A percentile compares a stretch with the other conserved stretches of the same genome.
phyloP scores from a whole-genome alignment of 1,140 invertebrate species.

The Pseudachorutes palmiensis region DNA sequence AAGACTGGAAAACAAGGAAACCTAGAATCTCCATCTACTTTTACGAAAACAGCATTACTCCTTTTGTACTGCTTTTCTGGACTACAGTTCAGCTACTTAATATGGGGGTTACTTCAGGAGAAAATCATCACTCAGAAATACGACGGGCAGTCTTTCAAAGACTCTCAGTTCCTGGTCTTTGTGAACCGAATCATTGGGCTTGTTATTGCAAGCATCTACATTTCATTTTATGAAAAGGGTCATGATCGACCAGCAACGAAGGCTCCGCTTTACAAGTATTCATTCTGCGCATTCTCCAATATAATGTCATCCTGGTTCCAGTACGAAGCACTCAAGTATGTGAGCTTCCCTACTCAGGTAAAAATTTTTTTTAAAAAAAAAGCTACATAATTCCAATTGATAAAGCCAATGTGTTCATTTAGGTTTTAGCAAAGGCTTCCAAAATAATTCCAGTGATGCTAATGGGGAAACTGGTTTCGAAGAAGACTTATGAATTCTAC shows the following conservation, averaged over 20 bases:
- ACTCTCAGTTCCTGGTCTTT: conserved; percentile 93
- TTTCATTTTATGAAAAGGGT: conserved; percentile 56
- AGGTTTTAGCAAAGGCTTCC: conserved; percentile 87
- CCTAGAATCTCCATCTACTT: conserved; percentile 40
- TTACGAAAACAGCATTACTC: conserved; percentile 49
- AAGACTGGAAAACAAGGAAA: conserved; percentile 24
- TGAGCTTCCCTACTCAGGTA: conserved; percentile 95
- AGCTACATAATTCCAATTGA: neutral
- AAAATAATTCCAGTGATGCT: conserved; percentile 97
- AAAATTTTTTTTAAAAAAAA: conserved; percentile 16
- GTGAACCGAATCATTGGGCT: conserved; percentile 84
- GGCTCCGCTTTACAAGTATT: conserved; percentile 91
- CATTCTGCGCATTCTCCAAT: conserved; percentile 93
- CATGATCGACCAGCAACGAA: conserved; percentile 50
- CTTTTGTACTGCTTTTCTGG: conserved; percentile 75
- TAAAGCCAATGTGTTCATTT: no score
- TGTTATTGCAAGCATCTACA: conserved; percentile 57
- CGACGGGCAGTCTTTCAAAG: conserved; percentile 64
- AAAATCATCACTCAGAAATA: conserved; percentile 74
- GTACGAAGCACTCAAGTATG: conserved; percentile 97
- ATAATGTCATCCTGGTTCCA: conserved; percentile 99
- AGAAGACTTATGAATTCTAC: conserved; percentile 76
- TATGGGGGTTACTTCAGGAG: conserved; percentile 90
- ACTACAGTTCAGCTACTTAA: conserved; percentile 79
- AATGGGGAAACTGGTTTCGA: conserved; percentile 90